A percentile compares a stretch with the other conserved stretches of the same genome.
These are phyloP conservation scores for Drosophila dives DNA, from an alignment of 2,888 invertebrate species.

Conservation along the genomic window DNA sequence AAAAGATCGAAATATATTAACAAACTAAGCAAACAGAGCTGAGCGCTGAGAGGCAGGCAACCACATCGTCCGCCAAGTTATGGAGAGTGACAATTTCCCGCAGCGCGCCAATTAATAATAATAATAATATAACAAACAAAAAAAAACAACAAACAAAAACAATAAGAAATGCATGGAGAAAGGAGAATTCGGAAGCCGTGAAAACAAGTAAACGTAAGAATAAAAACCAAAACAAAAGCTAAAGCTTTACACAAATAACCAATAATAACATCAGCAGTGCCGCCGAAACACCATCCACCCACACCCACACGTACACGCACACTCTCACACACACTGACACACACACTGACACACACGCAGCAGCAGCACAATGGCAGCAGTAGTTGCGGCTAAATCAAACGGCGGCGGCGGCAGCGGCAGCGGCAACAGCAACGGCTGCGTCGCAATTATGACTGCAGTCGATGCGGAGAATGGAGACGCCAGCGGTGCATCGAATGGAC, in stretches of 20 bases:
- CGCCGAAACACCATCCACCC: background rate
- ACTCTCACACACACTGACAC: background rate
- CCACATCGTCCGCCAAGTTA: constrained; percentile 57
- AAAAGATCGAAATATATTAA: constrained; percentile 51
- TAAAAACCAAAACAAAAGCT: constrained; percentile 55
- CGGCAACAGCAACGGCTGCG: constrained; percentile 40
- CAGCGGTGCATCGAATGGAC: constrained; percentile 86
- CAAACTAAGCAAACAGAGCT: constrained; percentile 57
- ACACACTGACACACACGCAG: constrained; percentile 16
- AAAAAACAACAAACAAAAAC: constrained; percentile 11
- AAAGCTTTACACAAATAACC: constrained; percentile 35
- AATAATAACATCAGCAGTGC: constrained; percentile 16
- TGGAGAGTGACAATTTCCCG: constrained; percentile 75
- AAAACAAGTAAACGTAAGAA: constrained; percentile 39
- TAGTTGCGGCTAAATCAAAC: constrained; percentile 39
- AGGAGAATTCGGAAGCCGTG: constrained; percentile 41
- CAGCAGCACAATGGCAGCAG: constrained; percentile 67
- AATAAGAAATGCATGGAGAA: constrained; percentile 37
- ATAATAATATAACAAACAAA: constrained; percentile 20
- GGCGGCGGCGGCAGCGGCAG: constrained; percentile 33
- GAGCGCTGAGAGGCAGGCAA: constrained; percentile 28
- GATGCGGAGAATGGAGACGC: constrained; percentile 37
- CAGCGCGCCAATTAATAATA: constrained; percentile 61
- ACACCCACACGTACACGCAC: constrained; percentile 5
- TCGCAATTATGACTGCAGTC: constrained; percentile 54